These are phyloP conservation scores for Gobius niger DNA, from an alignment of 2,113 vertebrate species.

Conservation along the genomic window DNA sequence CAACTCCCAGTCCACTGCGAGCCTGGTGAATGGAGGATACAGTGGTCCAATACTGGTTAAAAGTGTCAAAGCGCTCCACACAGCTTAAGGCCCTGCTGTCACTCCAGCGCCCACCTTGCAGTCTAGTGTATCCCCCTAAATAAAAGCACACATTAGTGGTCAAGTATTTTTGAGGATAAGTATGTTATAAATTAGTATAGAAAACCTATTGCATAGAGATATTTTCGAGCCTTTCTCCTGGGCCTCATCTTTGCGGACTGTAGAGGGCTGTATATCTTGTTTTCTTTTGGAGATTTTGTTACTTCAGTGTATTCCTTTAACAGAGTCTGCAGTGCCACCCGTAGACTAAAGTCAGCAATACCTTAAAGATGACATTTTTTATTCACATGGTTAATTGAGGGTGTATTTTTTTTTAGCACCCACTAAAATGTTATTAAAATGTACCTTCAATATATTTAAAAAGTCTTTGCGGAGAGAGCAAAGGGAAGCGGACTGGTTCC, in stretches of 20 bases:
- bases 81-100: conserved; percentile 95
- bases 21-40: conserved; percentile 97
- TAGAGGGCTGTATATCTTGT: conserved; percentile 86
- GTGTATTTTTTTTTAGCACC: background rate
- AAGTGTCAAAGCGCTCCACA: conserved; percentile 96
- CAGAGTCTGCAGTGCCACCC: conserved; percentile 95
- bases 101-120: conserved; percentile 94
- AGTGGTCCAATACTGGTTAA: conserved; percentile 98
- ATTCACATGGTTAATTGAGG: background rate
- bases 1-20: conserved; percentile 90
- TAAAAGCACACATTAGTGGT: background rate
- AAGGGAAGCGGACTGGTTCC: conserved; percentile 90
- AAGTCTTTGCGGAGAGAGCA: conserved; percentile 90
- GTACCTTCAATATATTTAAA: conserved; percentile 95
- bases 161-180: background rate
- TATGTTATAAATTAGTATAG: background rate
- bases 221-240: conserved; percentile 95
- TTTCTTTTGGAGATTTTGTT: conserved; percentile 89
- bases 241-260: conserved; percentile 90
- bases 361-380: conserved; percentile 69
- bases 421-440: background rate
- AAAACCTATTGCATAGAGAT: conserved; percentile 94
- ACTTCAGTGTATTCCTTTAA: conserved; percentile 95
- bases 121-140: conserved; percentile 91
- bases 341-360: conserved; percentile 93